A percentile compares a stretch with the other conserved stretches of the same genome.
These are phyloP conservation scores for Drosophila kikkawai DNA, from an alignment of 1,140 invertebrate species.

Conservation along the genomic window DNA sequence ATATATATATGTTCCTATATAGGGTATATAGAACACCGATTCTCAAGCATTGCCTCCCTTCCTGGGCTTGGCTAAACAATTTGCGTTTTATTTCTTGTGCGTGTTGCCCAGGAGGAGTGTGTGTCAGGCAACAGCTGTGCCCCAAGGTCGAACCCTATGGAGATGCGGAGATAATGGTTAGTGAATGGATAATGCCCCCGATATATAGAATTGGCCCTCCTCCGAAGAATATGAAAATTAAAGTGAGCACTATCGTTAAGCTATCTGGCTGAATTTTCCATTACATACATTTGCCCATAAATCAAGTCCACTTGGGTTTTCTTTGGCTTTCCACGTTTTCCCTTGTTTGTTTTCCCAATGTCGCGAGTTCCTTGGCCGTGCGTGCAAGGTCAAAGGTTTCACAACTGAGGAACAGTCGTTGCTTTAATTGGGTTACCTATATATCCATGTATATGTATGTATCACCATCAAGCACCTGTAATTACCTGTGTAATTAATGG, in stretches of 20 bases:
- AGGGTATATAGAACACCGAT: slow-evolving; percentile 22
- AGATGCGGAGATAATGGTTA: slow-evolving; percentile 31
- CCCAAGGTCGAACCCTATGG: slow-evolving; percentile 21
- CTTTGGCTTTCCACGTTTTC: background rate
- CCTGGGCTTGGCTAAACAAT: slow-evolving; percentile 21
- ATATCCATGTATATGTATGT: background rate
- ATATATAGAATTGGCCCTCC: background rate
- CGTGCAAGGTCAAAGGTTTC: slow-evolving; percentile 31
- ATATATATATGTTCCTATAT: background rate
- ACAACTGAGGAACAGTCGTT: background rate
- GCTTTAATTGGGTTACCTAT: slow-evolving; percentile 21
- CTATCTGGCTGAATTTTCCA: slow-evolving; percentile 2
- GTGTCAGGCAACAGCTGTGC: slow-evolving; percentile 38
- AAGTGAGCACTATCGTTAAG: slow-evolving; percentile 5
- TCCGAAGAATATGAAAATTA: slow-evolving; percentile 30
- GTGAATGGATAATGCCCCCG: slow-evolving; percentile 19
- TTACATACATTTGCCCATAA: slow-evolving; percentile 30
- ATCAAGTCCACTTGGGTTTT: slow-evolving; percentile 16
- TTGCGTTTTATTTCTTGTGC: slow-evolving; percentile 33
- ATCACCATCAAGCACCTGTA: background rate
- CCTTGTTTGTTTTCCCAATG: slow-evolving; percentile 3
- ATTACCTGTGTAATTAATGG: slow-evolving; percentile 11
- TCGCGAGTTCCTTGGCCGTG: slow-evolving; percentile 16
- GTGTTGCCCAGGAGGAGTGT: slow-evolving; percentile 5
- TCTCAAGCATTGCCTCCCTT: background rate